A percentile compares a stretch with the other conserved stretches of the same genome.
These are phyloP conservation scores for Connochaetes taurinus DNA, from an alignment of 2,113 vertebrate genomes.

Conservation along the genomic window DNA sequence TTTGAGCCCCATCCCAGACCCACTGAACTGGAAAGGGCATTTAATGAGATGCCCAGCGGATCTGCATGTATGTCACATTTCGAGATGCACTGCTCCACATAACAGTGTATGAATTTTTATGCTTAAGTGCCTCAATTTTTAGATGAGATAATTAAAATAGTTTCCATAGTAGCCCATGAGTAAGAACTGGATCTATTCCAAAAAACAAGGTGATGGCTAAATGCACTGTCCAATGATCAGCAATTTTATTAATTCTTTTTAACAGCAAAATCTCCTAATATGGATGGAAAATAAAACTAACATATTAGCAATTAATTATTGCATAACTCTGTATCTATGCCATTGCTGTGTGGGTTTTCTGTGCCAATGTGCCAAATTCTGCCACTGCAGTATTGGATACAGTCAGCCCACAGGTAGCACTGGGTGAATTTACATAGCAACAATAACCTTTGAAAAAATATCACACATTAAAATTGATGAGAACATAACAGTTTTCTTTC, in stretches of 20 bases:
- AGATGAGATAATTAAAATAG: neutral
- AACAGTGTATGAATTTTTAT: neutral
- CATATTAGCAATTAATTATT: neutral
- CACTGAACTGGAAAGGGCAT: neutral
- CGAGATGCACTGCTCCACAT: neutral
- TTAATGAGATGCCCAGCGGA: neutral
- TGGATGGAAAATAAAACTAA: neutral
- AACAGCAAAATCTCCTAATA: neutral
- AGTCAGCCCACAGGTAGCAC: neutral
- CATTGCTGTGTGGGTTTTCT: neutral
- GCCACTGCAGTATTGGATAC: neutral
- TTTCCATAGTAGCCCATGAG: neutral
- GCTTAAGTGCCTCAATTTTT: neutral
- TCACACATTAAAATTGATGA: neutral
- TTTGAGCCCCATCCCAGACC: neutral
- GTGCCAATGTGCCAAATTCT: neutral
- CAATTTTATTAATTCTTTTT: neutral
- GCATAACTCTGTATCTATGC: neutral
- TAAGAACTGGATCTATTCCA: neutral
- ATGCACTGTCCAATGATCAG: neutral
- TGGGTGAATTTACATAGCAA: neutral
- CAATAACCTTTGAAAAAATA: neutral
- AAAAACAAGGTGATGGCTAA: neutral
- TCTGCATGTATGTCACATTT: neutral
- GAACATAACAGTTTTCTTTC: neutral